Percentiles rank a stretch among this genome's conserved stretches.
Conservation (phyloP, 2,797 vertebrate genomes). For the Chelon auratus region DNA sequence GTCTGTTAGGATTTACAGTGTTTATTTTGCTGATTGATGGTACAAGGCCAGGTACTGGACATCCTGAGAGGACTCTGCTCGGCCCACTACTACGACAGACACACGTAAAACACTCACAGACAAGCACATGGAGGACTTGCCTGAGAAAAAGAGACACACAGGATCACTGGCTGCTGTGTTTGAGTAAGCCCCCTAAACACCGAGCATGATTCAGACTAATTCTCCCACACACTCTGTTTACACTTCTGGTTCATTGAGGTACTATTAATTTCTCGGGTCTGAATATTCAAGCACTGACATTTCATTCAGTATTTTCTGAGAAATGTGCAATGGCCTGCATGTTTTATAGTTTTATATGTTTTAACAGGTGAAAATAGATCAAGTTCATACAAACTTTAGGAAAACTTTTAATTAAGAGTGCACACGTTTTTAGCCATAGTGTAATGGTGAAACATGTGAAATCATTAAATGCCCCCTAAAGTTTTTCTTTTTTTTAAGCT, state of each 20-base stretch:
- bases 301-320: constrained; percentile 70
- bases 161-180: constrained; percentile 78
- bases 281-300: constrained; percentile 72
- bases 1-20: constrained; percentile 8
- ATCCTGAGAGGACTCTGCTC: constrained; percentile 27
- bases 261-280: constrained; percentile 81
- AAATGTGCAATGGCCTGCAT: constrained; percentile 32
- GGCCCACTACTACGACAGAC: constrained; percentile 40
- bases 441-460: not conserved
- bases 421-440: not conserved
- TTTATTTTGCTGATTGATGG: constrained; percentile 26
- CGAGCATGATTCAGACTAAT: constrained; percentile 84
- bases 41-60: constrained; percentile 2
- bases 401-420: not conserved
- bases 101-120: constrained; percentile 41
- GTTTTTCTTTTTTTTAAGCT: not conserved
- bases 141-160: constrained; percentile 72
- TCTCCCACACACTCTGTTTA: constrained; percentile 86
- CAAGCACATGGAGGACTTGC: constrained; percentile 60
- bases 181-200: constrained; percentile 84
- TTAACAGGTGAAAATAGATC: not conserved
- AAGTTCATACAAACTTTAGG: not conserved
- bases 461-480: constrained; percentile 5
- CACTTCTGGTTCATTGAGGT: constrained; percentile 84
- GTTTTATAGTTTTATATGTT: not conserved